Conservation (phyloP, 92 coral and sea anemone genomes). For the Meandrina meandrites region DNA sequence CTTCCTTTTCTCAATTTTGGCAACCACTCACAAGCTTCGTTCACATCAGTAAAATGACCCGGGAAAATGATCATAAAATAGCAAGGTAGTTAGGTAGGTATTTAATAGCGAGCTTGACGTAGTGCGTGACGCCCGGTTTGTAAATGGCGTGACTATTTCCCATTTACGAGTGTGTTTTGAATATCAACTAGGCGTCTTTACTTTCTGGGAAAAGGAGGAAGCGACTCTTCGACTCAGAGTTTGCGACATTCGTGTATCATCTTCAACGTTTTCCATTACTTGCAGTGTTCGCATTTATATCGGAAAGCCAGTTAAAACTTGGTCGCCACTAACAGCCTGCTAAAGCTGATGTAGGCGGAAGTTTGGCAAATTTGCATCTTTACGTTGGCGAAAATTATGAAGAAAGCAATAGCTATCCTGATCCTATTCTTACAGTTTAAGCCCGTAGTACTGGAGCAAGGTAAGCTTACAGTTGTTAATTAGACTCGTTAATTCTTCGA, state of each 20-base stretch:
- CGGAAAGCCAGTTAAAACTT: neutral
- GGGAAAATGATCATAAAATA: too few relatives aligned
- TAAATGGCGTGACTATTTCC: neutral
- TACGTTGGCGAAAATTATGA: neutral
- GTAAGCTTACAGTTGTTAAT: neutral
- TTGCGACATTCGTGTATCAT: neutral
- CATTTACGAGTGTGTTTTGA: neutral
- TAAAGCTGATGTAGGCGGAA: neutral
- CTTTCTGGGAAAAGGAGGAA: constrained; percentile 6
- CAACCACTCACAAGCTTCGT: too few relatives aligned
- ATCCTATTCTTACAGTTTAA: constrained; percentile 8
- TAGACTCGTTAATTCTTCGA: neutral
- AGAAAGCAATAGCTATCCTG: neutral
- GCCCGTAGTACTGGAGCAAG: constrained; percentile 2
- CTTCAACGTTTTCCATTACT: neutral
- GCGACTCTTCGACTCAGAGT: neutral
- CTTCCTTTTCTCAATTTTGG: too few relatives aligned
- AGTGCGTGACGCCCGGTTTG: neutral
- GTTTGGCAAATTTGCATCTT: neutral
- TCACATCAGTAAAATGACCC: too few relatives aligned
- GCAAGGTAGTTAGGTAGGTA: too few relatives aligned
- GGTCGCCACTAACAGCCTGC: neutral
- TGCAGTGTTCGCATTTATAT: neutral
- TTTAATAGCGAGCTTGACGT: too few relatives aligned
- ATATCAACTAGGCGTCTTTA: neutral